Percentiles rank a stretch among this genome's conserved stretches.
Conservation (phyloP, 2,888 invertebrate genomes). For the Limenitis arthemis region DNA sequence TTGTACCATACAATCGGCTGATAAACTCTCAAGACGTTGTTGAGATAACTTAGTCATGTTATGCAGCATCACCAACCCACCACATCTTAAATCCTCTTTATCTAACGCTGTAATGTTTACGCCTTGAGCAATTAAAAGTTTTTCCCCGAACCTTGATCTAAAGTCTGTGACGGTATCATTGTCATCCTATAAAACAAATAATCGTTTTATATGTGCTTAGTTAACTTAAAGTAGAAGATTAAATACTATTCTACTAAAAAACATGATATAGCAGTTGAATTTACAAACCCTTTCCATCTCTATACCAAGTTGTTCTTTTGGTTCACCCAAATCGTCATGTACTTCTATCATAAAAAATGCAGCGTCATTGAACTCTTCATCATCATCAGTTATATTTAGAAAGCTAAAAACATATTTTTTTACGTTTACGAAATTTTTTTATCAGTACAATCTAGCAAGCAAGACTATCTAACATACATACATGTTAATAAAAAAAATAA, state of each 20-base stretch:
- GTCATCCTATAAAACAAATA: slow-evolving; percentile 64
- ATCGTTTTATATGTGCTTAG: not conserved
- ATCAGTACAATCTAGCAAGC: too few relatives aligned
- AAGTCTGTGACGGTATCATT: slow-evolving; percentile 83
- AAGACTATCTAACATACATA: too few relatives aligned
- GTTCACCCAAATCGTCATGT: slow-evolving; percentile 82
- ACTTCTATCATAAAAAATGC: slow-evolving; percentile 78
- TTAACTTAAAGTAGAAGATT: too few relatives aligned
- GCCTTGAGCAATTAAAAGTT: slow-evolving; percentile 74
- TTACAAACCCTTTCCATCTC: slow-evolving; percentile 75
- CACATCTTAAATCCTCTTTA: slow-evolving; percentile 81
- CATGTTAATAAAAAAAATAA: not conserved
- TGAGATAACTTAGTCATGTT: slow-evolving; percentile 75
- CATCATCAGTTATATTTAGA: slow-evolving; percentile 48
- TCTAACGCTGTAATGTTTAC: slow-evolving; percentile 83
- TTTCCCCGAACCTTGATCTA: slow-evolving; percentile 78
- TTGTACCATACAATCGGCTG: slow-evolving; percentile 82
- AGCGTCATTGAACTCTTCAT: slow-evolving; percentile 62
- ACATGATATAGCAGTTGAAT: not conserved
- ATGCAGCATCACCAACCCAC: slow-evolving; percentile 78
- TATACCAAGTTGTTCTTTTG: slow-evolving; percentile 82
- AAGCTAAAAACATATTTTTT: slow-evolving; percentile 32
- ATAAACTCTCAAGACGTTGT: slow-evolving; percentile 70
- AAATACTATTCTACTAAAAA: not conserved
- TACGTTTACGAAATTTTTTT: too few relatives aligned